Base-by-base conservation (phyloP, 2,888 invertebrate species). In the Ariolimax columbianus region DNA sequence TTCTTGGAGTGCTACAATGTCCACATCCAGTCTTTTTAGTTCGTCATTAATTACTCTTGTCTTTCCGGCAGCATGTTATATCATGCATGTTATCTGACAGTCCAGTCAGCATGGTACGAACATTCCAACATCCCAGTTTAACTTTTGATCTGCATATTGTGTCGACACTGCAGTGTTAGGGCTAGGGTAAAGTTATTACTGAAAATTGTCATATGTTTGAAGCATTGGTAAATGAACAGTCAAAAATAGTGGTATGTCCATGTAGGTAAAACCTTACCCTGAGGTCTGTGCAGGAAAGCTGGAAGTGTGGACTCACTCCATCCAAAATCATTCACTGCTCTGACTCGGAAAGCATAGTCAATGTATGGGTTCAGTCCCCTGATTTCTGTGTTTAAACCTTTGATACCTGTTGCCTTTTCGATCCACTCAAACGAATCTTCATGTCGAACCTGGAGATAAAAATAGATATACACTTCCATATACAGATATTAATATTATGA, bases 261-360 rank as follows among this genome's bases (percentile, higher is more conserved):
- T n/a, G 30, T 9, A 30, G 33, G 17, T 26, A 14, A 19, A 0
- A 38, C 30, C 33, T 72, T 86, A 90, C 90, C 89, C 78, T 87
- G 88, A 23, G 91, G 90, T 86, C 92, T 88, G 88, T 91, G 90
- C 2, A 92, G 88, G 72, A 90, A 91, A 11, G 90, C 91, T 47
- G 92, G 92, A 23, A 91, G 89, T 73, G 91, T 90, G 0, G 92
- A 90, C 80, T 92, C 92, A 94, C 98, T 98, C 89, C 98, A 96
- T 73, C 99, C 99, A 94, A 97, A 98, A 94, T 98, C 97, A 95
- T 99, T 99, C 94, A 98, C 98, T 6, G 99, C 99, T 47, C 99
- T 96, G 59, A 99, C 96, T 87, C 99, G 96, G 95, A 99, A 98
- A 94, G 97, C 97, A 95, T 99, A 99, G 94, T 99, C 98, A 89